phyloP scores from a whole-genome alignment of 2,797 vertebrate species.

The Enteromius trimaculatus region DNA sequence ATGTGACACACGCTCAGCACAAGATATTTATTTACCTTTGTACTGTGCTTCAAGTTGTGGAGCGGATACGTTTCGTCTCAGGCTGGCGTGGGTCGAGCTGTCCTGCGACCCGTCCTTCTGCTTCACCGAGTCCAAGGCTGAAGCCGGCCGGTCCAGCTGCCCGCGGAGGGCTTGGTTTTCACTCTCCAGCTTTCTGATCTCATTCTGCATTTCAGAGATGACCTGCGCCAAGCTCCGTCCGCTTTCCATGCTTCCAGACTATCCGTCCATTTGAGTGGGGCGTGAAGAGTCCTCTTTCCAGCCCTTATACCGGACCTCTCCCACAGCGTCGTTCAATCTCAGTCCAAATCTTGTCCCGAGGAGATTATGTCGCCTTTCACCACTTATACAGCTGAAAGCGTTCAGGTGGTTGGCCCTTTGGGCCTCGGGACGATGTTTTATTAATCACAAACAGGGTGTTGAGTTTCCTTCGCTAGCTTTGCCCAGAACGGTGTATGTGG shows the following conservation, averaged over 20 bases:
- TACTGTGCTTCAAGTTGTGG: constrained; percentile 68
- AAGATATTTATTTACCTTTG: constrained; percentile 75
- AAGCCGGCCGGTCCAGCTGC: constrained; percentile 63
- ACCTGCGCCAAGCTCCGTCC: constrained; percentile 78
- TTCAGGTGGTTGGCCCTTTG: constrained; percentile 72
- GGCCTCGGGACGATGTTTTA: constrained; percentile 76
- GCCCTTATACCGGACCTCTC: constrained; percentile 33
- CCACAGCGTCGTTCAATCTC: constrained; percentile 74
- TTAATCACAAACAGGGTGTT: constrained; percentile 72
- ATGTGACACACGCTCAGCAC: not conserved
- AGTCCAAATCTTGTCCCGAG: constrained; percentile 73
- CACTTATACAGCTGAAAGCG: constrained; percentile 76
- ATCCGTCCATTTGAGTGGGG: constrained; percentile 63
- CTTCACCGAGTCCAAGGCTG: constrained; percentile 16
- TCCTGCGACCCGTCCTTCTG: constrained; percentile 57
- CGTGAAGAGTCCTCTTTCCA: constrained; percentile 46
- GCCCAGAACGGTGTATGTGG: constrained; percentile 62
- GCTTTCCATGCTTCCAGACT: constrained; percentile 80
- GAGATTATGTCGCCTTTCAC: constrained; percentile 81
- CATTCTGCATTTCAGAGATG: constrained; percentile 85
- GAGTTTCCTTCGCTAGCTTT: constrained; percentile 75
- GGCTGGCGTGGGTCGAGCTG: constrained; percentile 54
- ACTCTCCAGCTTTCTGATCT: constrained; percentile 85
- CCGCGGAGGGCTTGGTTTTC: constrained; percentile 84
- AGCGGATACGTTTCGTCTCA: constrained; percentile 70